phyloP scores from a whole-genome alignment of 2,888 invertebrate genomes.

The Salticus scenicus region DNA sequence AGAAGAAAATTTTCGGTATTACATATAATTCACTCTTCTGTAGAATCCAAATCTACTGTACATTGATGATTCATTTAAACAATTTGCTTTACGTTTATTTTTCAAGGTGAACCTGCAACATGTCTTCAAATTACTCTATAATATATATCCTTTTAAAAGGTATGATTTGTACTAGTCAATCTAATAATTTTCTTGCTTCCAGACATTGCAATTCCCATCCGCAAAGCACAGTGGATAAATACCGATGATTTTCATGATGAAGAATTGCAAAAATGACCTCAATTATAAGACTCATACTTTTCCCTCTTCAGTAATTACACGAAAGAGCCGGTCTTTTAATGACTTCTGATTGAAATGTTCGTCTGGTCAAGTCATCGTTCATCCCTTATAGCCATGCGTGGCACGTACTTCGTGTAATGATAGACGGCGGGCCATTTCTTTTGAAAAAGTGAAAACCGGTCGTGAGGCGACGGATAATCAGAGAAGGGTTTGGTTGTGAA shows the following conservation, averaged over 20 bases:
- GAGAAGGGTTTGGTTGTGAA: constrained; percentile 4
- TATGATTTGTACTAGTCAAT: no score
- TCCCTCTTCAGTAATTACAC: constrained; percentile 21
- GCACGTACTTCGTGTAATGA: constrained; percentile 46
- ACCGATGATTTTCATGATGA: not conserved
- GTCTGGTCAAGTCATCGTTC: constrained; percentile 24
- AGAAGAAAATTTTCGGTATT: no score
- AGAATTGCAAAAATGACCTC: not conserved
- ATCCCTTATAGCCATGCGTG: not conserved
- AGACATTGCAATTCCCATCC: no score
- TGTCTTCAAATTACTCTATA: no score
- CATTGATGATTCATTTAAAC: no score
- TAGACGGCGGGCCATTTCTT: constrained; percentile 3
- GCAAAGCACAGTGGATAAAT: constrained; percentile 3
- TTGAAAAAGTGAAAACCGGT: not conserved
- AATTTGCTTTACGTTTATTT: no score
- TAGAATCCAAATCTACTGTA: no score
- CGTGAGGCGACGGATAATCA: not conserved
- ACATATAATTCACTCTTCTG: no score
- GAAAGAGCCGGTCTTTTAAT: constrained; percentile 42
- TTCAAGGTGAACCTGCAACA: no score
- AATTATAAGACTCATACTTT: not conserved
- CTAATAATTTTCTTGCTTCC: no score
- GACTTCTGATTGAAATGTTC: constrained; percentile 54
- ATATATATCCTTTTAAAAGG: no score